Percentiles rank a stretch among this genome's conserved stretches.
These are phyloP conservation scores for Tholera decimalis DNA, from an alignment of 2,888 invertebrate species.

Conservation along the genomic window DNA sequence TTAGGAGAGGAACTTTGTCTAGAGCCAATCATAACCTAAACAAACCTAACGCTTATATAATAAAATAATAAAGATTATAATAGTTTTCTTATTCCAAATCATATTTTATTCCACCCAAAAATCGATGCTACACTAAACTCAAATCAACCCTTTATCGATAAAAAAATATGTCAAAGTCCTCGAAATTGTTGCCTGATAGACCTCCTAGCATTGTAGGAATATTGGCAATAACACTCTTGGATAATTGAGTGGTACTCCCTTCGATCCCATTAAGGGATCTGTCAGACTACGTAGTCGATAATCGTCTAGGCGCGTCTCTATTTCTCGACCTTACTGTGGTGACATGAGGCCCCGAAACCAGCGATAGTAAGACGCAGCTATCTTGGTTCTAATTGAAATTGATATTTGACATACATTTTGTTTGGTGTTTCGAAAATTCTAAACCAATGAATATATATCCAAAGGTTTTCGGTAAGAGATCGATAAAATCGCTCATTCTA, in stretches of 20 bases:
- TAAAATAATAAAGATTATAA: too few species aligned
- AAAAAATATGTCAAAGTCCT: slow-evolving; percentile 42
- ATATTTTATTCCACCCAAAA: background rate
- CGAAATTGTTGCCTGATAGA: slow-evolving; percentile 37
- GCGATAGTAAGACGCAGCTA: background rate
- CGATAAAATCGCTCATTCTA: too few species aligned
- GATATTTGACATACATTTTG: background rate
- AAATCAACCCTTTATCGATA: slow-evolving; percentile 9
- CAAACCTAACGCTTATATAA: too few species aligned
- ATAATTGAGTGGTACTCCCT: slow-evolving; percentile 79
- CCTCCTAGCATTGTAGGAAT: slow-evolving; percentile 62
- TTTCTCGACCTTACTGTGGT: slow-evolving; percentile 56
- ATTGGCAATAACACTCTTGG: slow-evolving; percentile 76
- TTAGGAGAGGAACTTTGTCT: too few species aligned
- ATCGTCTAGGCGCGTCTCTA: slow-evolving; percentile 68
- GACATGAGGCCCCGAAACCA: slow-evolving; percentile 16
- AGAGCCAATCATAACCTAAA: too few species aligned
- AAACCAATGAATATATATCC: too few species aligned
- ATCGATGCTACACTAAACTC: background rate
- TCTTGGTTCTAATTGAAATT: background rate
- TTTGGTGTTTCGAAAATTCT: too few species aligned
- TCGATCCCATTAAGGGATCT: slow-evolving; percentile 79
- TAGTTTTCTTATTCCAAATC: too few species aligned
- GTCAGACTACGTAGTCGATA: slow-evolving; percentile 75
- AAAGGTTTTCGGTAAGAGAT: too few species aligned